Evolutionary conservation across 2,888 invertebrate genomes (phyloP).

Genomic region (Ectemnius continuus): DNA sequence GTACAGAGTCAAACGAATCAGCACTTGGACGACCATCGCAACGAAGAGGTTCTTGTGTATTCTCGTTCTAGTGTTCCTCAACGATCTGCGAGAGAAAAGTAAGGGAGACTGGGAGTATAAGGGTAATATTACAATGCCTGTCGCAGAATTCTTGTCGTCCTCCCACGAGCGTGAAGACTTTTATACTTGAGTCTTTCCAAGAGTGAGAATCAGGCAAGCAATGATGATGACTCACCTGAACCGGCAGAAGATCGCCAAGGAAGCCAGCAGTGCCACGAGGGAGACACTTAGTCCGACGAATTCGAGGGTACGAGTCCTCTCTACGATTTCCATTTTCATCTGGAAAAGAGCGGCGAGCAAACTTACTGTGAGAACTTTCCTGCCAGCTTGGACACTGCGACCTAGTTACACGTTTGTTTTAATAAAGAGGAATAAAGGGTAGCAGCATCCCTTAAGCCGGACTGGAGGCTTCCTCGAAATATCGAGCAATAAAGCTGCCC

Average conservation of each 20-base stretch:
- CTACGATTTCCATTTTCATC: slow-evolving; percentile 84
- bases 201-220: no score
- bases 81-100: slow-evolving; percentile 79
- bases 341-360: slow-evolving; percentile 72
- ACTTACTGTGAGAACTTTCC: no score
- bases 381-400: no score
- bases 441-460: no score
- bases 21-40: slow-evolving; percentile 88
- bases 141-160: no score
- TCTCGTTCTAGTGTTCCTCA: slow-evolving; percentile 89
- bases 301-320: slow-evolving; percentile 87
- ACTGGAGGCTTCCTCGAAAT: no score
- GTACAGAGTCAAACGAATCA: slow-evolving; percentile 86
- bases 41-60: slow-evolving; percentile 92
- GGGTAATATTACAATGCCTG: not conserved
- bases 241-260: slow-evolving; percentile 88
- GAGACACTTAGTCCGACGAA: slow-evolving; percentile 90
- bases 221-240: slow-evolving; percentile 83
- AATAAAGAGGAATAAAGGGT: no score
- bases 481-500: no score
- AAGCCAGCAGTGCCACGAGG: slow-evolving; percentile 85
- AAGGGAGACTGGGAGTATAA: no score
- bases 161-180: no score
- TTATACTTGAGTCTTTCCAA: no score
- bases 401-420: no score